Base-by-base conservation (phyloP, 37 sponge, comb jelly and placozoan genomes). In the Halisarca cf. caerulea region DNA sequence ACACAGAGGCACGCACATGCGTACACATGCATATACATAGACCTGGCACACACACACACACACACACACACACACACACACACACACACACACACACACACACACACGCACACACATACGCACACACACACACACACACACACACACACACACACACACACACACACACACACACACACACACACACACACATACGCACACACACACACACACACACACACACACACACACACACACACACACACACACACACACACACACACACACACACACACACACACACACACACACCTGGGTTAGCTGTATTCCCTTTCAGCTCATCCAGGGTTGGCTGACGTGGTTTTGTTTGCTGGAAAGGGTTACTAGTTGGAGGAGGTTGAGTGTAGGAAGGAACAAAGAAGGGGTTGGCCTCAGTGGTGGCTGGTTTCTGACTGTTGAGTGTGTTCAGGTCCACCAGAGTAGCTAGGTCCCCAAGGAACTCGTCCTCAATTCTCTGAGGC, bases 371-470 rank as follows among this genome's bases (percentile, higher is more conserved):
- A 8, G 34, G 80, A 9, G 70, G 61, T 5, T 34, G 41, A 8
- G 91, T 83, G 32, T 71, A 77, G 15, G 30, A 55, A 40, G 78
- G 38, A 3, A 36, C 2, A 71, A 23, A 35, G 38, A 81, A 81
- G n/a, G 82, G 82, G 32, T 81, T 81, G 21, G 37, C 28, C 24
- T 42, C 41, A 25, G 80, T n/a, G 25, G 80, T 45, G 30, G 86
- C 53, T 39, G 66, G 80, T 6, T 71, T 84, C 24, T 59, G 59
- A 28, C 64, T 74, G 18, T 58, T 58, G 9, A 92, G 83, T 2
- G 84, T 33, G 83, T 95, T 92, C 32, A 95, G 86, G 80, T 95
- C 78, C 7, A 95, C 95, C 2, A 95, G 92, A 18, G 66, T 55
- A 41, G 90, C 88, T 11, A 77, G 58, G 38, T 89, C 83, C 2